A percentile compares a stretch with the other conserved stretches of the same genome.
Evolutionary conservation across 2,113 vertebrate genomes (phyloP).

Genomic region (Rana temporaria): DNA sequence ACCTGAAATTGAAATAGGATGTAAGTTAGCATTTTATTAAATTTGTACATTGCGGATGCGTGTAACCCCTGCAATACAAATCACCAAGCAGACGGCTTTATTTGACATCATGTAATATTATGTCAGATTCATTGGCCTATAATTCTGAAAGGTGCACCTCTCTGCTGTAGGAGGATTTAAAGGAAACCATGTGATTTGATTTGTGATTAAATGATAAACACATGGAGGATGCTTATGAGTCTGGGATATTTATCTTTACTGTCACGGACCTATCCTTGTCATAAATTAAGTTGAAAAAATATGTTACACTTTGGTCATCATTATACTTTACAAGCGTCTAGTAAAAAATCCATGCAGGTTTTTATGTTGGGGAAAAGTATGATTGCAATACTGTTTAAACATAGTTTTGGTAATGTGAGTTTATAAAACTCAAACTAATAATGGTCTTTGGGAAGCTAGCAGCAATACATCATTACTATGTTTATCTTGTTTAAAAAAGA

Average conservation of each 20-base stretch:
- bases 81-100: conserved; percentile 23
- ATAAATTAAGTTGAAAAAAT: conserved; percentile 1
- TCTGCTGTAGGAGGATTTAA: conserved; percentile 2
- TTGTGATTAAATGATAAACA: conserved; percentile 35
- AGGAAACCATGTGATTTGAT: conserved; percentile 20
- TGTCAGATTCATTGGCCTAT: conserved; percentile 45
- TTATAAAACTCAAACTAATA: not conserved
- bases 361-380: not conserved
- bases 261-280: not conserved
- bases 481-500: no score
- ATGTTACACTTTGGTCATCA: not conserved
- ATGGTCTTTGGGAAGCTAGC: no score
- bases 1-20: not conserved
- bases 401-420: not conserved
- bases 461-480: no score
- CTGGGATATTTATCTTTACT: conserved; percentile 3
- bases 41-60: conserved; percentile 12
- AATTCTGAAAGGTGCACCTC: conserved; percentile 22
- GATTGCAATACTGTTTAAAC: not conserved
- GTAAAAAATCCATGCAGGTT: not conserved
- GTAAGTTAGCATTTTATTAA: not conserved
- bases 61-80: conserved; percentile 29
- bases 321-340: not conserved
- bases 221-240: conserved; percentile 14
- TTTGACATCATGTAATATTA: conserved; percentile 38